Conservation (phyloP, 1,140 invertebrate species). For the Diachasmimorpha longicaudata region DNA sequence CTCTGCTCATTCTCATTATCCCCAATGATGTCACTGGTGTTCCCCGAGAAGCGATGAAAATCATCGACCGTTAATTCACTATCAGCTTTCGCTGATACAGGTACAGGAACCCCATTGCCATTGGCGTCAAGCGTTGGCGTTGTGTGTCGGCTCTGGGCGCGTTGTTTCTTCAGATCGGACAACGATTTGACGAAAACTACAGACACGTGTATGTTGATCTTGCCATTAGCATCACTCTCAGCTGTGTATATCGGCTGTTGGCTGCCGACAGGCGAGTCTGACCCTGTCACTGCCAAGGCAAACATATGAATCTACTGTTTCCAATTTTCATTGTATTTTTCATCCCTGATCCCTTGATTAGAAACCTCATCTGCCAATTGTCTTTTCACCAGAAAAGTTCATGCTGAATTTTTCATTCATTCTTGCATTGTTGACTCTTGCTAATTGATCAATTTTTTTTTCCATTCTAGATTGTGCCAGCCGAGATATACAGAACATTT, state of each 20-base stretch:
- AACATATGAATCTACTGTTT: constrained; percentile 54
- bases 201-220: constrained; percentile 87
- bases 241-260: constrained; percentile 51
- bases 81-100: constrained; percentile 58
- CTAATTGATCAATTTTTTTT: background rate
- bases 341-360: background rate
- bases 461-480: constrained; percentile 5
- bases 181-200: constrained; percentile 78
- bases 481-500: constrained; percentile 18
- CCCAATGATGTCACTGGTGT: constrained; percentile 71
- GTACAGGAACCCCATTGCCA: constrained; percentile 58
- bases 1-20: constrained; percentile 69
- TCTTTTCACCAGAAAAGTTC: background rate
- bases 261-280: constrained; percentile 51
- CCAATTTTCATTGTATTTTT: constrained; percentile 25
- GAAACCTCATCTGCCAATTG: background rate
- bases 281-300: constrained; percentile 58
- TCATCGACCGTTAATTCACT: constrained; percentile 53
- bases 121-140: constrained; percentile 60
- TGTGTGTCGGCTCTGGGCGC: constrained; percentile 78
- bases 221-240: constrained; percentile 81
- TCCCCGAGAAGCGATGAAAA: constrained; percentile 70
- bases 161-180: constrained; percentile 88
- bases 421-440: background rate
- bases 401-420: constrained; percentile 11